Evolutionary conservation across 2,113 vertebrate species (phyloP).

Genomic region (Coptodon rendalli): DNA sequence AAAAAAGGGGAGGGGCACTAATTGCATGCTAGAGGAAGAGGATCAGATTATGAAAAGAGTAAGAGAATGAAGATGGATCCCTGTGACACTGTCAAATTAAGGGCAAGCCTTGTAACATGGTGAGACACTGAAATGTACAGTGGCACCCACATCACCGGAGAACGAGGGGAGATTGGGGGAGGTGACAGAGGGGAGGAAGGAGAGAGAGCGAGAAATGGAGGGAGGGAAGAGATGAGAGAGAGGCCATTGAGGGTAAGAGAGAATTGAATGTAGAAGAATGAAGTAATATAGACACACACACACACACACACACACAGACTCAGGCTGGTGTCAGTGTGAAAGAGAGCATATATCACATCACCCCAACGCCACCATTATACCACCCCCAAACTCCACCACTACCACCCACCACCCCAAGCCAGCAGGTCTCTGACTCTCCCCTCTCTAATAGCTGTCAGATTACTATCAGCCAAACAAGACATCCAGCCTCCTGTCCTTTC

Average conservation of each 20-base stretch:
- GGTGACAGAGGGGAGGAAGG: slow-evolving; percentile 3
- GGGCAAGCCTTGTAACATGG: slow-evolving; percentile 75
- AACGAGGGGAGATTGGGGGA: slow-evolving; percentile 21
- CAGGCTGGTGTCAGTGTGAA: slow-evolving; percentile 37
- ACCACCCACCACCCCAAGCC: slow-evolving; percentile 41
- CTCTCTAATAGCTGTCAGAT: slow-evolving; percentile 77
- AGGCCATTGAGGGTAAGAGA: slow-evolving; percentile 61
- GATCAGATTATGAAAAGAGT: slow-evolving; percentile 99
- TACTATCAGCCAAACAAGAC: slow-evolving; percentile 77
- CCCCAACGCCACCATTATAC: slow-evolving; percentile 14
- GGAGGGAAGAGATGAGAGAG: slow-evolving; percentile 21
- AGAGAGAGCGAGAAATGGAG: slow-evolving; percentile 20
- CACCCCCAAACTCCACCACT: not conserved
- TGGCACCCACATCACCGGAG: slow-evolving; percentile 64
- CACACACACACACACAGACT: slow-evolving; percentile 7
- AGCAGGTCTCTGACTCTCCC: slow-evolving; percentile 58
- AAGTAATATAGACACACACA: slow-evolving; percentile 44
- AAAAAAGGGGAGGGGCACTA: slow-evolving; percentile 84
- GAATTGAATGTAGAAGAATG: slow-evolving; percentile 68
- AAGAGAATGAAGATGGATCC: slow-evolving; percentile 99
- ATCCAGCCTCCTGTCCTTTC: slow-evolving; percentile 37
- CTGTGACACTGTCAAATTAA: slow-evolving; percentile 98
- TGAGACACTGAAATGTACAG: slow-evolving; percentile 82
- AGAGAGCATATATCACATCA: slow-evolving; percentile 62
- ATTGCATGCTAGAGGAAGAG: slow-evolving; percentile 97